Conservation (phyloP, 2,888 invertebrate species). For the Phortica okadai region DNA sequence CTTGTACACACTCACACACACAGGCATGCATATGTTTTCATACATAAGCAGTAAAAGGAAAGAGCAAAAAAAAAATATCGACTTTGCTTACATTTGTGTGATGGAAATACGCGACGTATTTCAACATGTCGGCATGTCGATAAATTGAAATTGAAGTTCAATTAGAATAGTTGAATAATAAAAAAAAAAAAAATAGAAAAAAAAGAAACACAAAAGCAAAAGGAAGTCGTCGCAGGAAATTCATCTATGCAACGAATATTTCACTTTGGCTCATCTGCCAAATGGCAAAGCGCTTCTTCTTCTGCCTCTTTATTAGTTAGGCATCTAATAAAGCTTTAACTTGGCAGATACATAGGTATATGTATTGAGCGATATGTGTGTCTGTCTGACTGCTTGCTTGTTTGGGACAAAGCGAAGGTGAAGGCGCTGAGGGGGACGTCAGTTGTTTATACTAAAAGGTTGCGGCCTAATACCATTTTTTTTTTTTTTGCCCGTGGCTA, state of each 20-base stretch:
- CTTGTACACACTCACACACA: not conserved
- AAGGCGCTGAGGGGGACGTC: not conserved
- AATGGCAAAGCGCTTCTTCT: conserved; percentile 2
- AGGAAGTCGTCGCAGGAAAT: conserved; percentile 11
- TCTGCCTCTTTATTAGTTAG: not conserved
- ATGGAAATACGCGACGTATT: conserved; percentile 7
- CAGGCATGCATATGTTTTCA: not conserved
- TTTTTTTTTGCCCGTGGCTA: not conserved
- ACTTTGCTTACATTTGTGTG: conserved; percentile 7
- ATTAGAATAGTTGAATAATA: conserved; percentile 30
- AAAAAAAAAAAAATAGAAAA: not conserved
- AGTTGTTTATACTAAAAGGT: not conserved
- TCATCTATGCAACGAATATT: conserved; percentile 13
- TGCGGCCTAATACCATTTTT: not conserved
- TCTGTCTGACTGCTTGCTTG: not conserved
- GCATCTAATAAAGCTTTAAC: conserved; percentile 18
- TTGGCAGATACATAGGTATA: not conserved
- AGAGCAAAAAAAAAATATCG: not conserved
- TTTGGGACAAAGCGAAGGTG: too few relatives aligned
- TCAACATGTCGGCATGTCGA: conserved; percentile 2
- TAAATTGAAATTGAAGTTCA: conserved; percentile 34
- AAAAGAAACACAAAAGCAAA: not conserved
- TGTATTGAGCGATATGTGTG: not conserved
- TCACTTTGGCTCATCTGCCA: not conserved
- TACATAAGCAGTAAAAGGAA: not conserved